Percentiles rank a stretch among this genome's conserved stretches.
phyloP scores from a whole-genome alignment of 2,797 vertebrate species.

The Gadopsis bispinosus region DNA sequence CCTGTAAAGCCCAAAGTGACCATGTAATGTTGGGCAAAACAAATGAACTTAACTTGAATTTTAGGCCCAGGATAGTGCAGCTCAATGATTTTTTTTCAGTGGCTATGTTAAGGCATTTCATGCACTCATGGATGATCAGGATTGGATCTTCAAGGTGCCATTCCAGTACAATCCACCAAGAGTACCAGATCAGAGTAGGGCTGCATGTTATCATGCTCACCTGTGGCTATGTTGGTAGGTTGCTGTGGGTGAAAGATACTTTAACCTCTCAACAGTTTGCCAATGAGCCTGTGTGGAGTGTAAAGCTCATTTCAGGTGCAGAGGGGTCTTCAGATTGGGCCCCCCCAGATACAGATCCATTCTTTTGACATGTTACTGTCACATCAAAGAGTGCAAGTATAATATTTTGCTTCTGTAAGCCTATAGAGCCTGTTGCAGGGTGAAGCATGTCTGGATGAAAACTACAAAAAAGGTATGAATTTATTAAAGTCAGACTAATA shows the following conservation, averaged over 20 bases:
- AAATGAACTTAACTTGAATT: neutral
- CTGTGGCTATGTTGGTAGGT: neutral
- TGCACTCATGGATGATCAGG: neutral
- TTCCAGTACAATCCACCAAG: neutral
- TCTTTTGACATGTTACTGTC: neutral
- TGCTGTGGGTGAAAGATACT: constrained; percentile 3
- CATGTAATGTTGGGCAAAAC: constrained; percentile 2
- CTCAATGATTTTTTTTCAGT: neutral
- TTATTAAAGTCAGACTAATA: neutral
- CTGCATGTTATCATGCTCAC: constrained; percentile 8
- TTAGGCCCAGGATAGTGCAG: neutral
- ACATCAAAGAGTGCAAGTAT: constrained; percentile 2
- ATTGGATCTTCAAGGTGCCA: neutral
- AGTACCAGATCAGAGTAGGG: neutral
- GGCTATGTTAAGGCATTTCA: constrained; percentile 2
- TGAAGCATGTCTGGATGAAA: neutral
- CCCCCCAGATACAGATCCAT: constrained; percentile 6
- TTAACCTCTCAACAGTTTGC: neutral
- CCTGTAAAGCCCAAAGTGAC: neutral
- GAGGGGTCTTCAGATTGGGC: neutral
- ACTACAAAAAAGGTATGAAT: neutral
- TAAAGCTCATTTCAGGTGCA: neutral
- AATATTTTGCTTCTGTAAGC: neutral
- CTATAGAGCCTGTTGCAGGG: constrained; percentile 4
- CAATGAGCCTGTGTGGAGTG: neutral